Percentiles rank a stretch among this genome's conserved stretches.
These are phyloP conservation scores for Macrostomum lignano DNA, from an alignment of 1,140 invertebrate genomes.

Conservation along the genomic window DNA sequence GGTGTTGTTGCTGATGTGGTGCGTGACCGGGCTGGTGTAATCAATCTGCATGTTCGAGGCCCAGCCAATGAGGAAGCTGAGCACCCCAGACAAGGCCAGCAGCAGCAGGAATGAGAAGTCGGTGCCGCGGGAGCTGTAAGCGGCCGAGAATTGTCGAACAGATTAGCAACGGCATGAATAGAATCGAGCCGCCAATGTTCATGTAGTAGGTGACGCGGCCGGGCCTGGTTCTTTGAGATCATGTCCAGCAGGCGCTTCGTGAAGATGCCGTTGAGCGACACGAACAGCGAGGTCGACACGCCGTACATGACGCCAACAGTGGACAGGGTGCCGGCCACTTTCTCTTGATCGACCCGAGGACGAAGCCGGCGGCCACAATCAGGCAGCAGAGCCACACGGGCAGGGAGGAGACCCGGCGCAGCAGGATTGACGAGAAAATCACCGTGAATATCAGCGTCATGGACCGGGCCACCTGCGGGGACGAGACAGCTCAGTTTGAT, in stretches of 20 bases:
- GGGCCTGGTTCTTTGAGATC: slow-evolving; percentile 13
- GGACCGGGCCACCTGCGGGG: slow-evolving; percentile 14
- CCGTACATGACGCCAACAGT: slow-evolving; percentile 14
- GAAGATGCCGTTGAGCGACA: slow-evolving; percentile 18
- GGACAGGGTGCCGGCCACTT: slow-evolving; percentile 8
- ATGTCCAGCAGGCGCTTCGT: slow-evolving; percentile 13
- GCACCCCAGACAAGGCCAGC: slow-evolving; percentile 13
- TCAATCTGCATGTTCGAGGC: slow-evolving; percentile 21
- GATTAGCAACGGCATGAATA: slow-evolving; percentile 15
- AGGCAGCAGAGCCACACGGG: slow-evolving; percentile 13
- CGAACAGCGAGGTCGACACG: slow-evolving; percentile 11
- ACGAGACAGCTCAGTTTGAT: too few relatives aligned
- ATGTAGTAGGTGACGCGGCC: slow-evolving; percentile 15
- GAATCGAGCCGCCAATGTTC: slow-evolving; percentile 15
- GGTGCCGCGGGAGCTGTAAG: slow-evolving; percentile 9
- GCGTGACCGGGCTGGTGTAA: slow-evolving; percentile 21
- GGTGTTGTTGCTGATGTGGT: slow-evolving; percentile 24
- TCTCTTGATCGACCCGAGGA: slow-evolving; percentile 23
- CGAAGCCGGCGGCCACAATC: slow-evolving; percentile 16
- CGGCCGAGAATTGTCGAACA: slow-evolving; percentile 12
- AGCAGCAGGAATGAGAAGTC: slow-evolving; percentile 12
- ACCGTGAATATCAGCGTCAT: slow-evolving; percentile 24
- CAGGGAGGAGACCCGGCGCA: slow-evolving; percentile 11
- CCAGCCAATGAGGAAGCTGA: slow-evolving; percentile 20
- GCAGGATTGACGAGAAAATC: slow-evolving; percentile 13